Conservation (phyloP, 2,797 vertebrate species). For the Anguilla megastoma region DNA sequence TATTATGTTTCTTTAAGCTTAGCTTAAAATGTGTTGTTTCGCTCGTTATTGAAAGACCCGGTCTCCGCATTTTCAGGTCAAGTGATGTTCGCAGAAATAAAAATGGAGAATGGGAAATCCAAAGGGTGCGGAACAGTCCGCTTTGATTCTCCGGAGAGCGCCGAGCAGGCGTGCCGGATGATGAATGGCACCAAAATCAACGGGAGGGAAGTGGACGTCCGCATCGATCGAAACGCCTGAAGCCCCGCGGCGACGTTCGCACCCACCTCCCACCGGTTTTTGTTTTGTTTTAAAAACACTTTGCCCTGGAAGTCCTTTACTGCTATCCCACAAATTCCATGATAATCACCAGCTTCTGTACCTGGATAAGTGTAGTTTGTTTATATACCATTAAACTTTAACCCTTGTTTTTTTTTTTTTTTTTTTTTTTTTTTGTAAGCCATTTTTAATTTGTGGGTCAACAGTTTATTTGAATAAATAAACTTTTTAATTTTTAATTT, state of each 20-base stretch:
- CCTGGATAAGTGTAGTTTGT: conserved; percentile 72
- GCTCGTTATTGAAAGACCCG: not conserved
- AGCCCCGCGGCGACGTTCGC: conserved; percentile 68
- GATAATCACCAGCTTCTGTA: conserved; percentile 78
- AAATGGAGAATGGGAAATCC: conserved; percentile 98
- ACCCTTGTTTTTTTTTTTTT: conserved; percentile 77
- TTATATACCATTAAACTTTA: conserved; percentile 80
- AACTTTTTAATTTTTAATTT: conserved; percentile 77
- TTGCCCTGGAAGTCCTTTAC: conserved; percentile 74
- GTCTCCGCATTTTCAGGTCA: conserved; percentile 74
- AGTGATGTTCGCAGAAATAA: conserved; percentile 98
- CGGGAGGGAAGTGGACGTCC: conserved; percentile 96
- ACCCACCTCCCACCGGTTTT: conserved; percentile 68
- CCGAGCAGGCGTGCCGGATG: conserved; percentile 93
- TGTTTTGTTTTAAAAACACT: conserved; percentile 92
- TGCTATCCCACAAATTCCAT: conserved; percentile 75
- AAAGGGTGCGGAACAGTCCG: conserved; percentile 97
- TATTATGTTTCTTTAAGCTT: conserved; percentile 24
- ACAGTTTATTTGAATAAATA: conserved; percentile 90
- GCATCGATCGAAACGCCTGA: conserved; percentile 93
- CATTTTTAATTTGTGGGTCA: conserved; percentile 83
- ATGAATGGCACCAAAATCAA: conserved; percentile 99
- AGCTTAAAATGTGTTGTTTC: conserved; percentile 14
- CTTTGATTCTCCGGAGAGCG: conserved; percentile 92
- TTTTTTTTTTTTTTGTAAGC: conserved; percentile 85